Conservation (phyloP, 2,888 invertebrate genomes). For the Chorisops tibialis region DNA sequence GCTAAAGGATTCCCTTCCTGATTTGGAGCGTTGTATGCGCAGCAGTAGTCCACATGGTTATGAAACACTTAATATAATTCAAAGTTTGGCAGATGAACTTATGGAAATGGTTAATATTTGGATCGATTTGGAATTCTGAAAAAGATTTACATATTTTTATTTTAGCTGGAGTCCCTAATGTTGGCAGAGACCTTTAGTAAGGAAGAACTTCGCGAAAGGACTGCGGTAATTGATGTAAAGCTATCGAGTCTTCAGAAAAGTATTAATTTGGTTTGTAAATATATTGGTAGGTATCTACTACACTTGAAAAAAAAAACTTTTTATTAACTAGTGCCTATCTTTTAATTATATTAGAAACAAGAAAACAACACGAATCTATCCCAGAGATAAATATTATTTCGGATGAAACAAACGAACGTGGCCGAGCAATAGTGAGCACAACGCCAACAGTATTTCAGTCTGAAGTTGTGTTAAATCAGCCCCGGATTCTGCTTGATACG, state of each 20-base stretch:
- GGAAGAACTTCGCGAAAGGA: constrained; percentile 46
- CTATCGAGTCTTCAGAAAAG: constrained; percentile 44
- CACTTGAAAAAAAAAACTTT: neutral
- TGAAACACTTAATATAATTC: constrained; percentile 44
- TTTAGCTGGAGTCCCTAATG: constrained; percentile 25
- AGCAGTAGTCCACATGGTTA: constrained; percentile 37
- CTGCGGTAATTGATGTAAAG: constrained; percentile 43
- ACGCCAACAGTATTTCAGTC: constrained; percentile 32
- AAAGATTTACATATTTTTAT: constrained; percentile 17
- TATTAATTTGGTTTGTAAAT: constrained; percentile 43
- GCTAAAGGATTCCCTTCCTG: constrained; percentile 29
- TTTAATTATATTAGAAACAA: constrained; percentile 39
- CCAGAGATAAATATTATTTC: constrained; percentile 49
- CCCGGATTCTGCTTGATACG: constrained; percentile 16
- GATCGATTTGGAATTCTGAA: neutral
- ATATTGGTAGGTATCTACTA: constrained; percentile 43
- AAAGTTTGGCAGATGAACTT: constrained; percentile 50
- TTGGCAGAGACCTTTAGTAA: constrained; percentile 46
- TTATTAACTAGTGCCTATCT: neutral
- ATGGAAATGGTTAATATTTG: constrained; percentile 43
- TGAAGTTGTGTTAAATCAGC: constrained; percentile 30
- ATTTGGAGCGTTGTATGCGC: constrained; percentile 19
- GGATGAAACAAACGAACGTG: constrained; percentile 41
- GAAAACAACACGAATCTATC: constrained; percentile 38
- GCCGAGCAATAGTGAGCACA: constrained; percentile 30